Base-by-base conservation (phyloP, 2,888 invertebrate species). In the Myopa testacea region DNA sequence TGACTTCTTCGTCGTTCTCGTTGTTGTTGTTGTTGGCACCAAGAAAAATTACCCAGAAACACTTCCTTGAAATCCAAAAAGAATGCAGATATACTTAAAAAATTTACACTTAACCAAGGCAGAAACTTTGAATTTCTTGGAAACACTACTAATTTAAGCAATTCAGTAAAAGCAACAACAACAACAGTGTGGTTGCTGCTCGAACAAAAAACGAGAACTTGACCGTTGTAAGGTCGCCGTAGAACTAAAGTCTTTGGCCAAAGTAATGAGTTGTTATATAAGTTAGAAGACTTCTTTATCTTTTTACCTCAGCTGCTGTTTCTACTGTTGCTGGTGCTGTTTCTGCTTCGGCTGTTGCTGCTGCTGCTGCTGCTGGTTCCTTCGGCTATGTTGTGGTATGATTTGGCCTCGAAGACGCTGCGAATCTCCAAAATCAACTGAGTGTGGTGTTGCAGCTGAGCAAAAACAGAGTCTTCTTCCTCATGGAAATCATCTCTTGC, bases 231-330 rank as follows among this genome's bases (percentile, higher is more conserved):
- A 88, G 88, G 88, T 87, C 88, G 88, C 85, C 87, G 88, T 85
- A 86, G 87, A 87, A 89, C 89, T 89, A 87, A 89, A 88, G 87
- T 85, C 87, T 87, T 87, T 86, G 85, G 81, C 86, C 86, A 86
- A 87, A 85, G 86, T 86, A 87, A 87, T 88, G 86, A 87, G 87
- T 87, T 88, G 88, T 89, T 89, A 89, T 89, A 89, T 88, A 88
- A 89, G 88, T 88, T 87, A 85, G 86, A 88, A 86, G 86, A 85
- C 86, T 87, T 87, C 87, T 86, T 86, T 84, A 68, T 40, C 60
- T 34, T 58, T 55, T 52, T 55, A 50, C 72, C 37, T 34, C 63
- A 68, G 75, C 72, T 40, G 45, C 63, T 71, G 75, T 34, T 67
- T 58, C 26, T 69, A 50, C 45, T 40, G 69, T 19, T 19, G 50